Evolutionary conservation across 2,797 vertebrate species (phyloP), one percentile per base, ranked within the genome.

Genomic region (Poeciliopsis gracilis): DNA sequence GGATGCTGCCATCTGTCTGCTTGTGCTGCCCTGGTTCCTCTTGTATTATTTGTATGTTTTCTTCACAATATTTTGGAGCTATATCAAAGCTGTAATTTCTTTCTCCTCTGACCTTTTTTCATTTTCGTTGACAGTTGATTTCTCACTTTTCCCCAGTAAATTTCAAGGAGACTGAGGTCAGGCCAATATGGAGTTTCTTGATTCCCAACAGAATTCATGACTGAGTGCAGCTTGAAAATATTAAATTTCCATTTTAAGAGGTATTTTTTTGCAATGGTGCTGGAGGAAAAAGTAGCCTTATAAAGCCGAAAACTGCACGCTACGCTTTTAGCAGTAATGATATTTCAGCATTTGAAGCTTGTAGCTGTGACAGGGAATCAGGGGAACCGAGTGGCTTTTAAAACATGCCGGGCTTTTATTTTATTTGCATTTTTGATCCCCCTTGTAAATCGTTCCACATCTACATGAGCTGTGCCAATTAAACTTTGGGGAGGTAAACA

Each of bases 1-100:
- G 91, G 86, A 90, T 82, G 86, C 86, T 89, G 84, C 88, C 89
- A 88, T 91, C 78, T 86, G 86, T 89, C 89, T 91, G 84, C 80
- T 82, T 84, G 84, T 43, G 55, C 85, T 75, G 84, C 78, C 79
- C 82, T 66, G 76, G 66, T 71, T 85, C 69, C 76, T 72, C 43
- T 81, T 86, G 70, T 89, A 79, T 87, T 88, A 87, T 91, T 90
- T 90, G 77, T 89, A 84, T 78, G 84, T 91, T 76, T 86, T 87
- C 76, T 67, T 78, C 53, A 83, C 74, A 85, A 45, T 86, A 81
- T 33, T 86, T 78, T 80, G 49, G 75, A 25, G 66, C 57, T 71
- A 88, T 86, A 86, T 91, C 84, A 80, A 77, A 86, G 74, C 80
- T 77, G 84, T 86, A 79, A 86, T 86, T 87, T 81, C 70, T 77